A percentile compares a stretch with the other conserved stretches of the same genome.
Evolutionary conservation across 2,797 vertebrate genomes (phyloP).

Genomic region (Acrossocheilus wenchowensis): DNA sequence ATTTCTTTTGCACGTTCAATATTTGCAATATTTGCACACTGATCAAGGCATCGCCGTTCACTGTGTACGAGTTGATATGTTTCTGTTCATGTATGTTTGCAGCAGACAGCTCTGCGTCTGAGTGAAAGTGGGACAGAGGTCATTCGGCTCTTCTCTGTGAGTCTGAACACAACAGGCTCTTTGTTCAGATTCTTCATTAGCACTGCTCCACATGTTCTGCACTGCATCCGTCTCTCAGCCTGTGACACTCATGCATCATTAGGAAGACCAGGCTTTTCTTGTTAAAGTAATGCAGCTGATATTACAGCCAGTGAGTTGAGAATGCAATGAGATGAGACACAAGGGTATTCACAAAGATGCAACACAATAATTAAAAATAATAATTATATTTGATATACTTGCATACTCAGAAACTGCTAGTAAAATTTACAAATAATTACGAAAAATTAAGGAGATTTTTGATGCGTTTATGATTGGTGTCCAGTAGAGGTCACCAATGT

Average conservation of each 20-base stretch:
- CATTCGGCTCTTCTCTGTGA: constrained; percentile 21
- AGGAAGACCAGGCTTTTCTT: constrained; percentile 4
- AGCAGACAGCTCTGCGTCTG: neutral
- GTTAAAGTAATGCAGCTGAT: neutral
- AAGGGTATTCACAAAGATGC: neutral
- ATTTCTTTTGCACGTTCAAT: neutral
- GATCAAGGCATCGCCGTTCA: neutral
- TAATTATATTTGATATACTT: neutral
- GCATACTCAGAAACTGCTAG: neutral
- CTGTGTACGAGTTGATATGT: neutral
- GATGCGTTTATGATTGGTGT: neutral
- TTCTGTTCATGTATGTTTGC: neutral
- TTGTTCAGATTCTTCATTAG: constrained; percentile 22
- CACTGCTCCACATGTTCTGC: constrained; percentile 28
- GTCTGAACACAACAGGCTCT: constrained; percentile 34
- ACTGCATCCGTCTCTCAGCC: constrained; percentile 3
- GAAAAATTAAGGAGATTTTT: neutral
- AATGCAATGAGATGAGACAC: neutral
- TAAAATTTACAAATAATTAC: neutral
- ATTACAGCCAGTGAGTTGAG: neutral
- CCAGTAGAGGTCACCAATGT: constrained; percentile 18
- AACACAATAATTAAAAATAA: neutral
- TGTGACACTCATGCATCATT: neutral
- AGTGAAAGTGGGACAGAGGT: constrained; percentile 35
- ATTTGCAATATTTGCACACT: neutral